Evolutionary conservation across 1,140 invertebrate genomes (phyloP).

Genomic region (Dendroctonus ponderosae): DNA sequence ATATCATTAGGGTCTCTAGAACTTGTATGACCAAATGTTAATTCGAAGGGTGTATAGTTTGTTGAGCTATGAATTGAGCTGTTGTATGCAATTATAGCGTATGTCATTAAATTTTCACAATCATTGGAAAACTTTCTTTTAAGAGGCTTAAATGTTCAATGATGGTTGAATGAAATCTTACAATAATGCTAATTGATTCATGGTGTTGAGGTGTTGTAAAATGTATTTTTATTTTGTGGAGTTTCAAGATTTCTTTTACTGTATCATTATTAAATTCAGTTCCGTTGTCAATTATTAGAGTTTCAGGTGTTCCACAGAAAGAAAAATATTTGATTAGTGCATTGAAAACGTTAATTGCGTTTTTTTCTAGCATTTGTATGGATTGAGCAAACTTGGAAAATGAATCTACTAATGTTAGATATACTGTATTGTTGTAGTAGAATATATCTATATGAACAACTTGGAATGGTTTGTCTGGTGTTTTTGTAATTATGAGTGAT

Average conservation of each 20-base stretch:
- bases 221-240: slow-evolving; percentile 44
- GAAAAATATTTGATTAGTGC: slow-evolving; percentile 35
- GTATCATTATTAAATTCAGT: slow-evolving; percentile 39
- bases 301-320: slow-evolving; percentile 27
- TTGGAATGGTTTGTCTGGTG: slow-evolving; percentile 27
- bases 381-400: slow-evolving; percentile 30
- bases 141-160: slow-evolving; percentile 45
- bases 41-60: slow-evolving; percentile 23
- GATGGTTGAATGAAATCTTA: slow-evolving; percentile 37
- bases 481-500: slow-evolving; percentile 11
- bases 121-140: slow-evolving; percentile 18
- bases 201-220: slow-evolving; percentile 46
- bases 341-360: slow-evolving; percentile 18
- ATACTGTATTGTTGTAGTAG: slow-evolving; percentile 21
- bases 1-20: slow-evolving; percentile 16
- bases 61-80: slow-evolving; percentile 21
- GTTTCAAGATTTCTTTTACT: slow-evolving; percentile 37
- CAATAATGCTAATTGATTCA: slow-evolving; percentile 44
- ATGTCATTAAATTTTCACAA: slow-evolving; percentile 11
- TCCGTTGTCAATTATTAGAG: slow-evolving; percentile 35
- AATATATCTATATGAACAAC: slow-evolving; percentile 22
- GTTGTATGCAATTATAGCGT: slow-evolving; percentile 19
- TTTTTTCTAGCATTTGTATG: slow-evolving; percentile 18
- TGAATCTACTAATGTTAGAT: slow-evolving; percentile 27
- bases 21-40: slow-evolving; percentile 16